phyloP scores from a whole-genome alignment of 2,888 invertebrate species.

The Acheta domesticus region DNA sequence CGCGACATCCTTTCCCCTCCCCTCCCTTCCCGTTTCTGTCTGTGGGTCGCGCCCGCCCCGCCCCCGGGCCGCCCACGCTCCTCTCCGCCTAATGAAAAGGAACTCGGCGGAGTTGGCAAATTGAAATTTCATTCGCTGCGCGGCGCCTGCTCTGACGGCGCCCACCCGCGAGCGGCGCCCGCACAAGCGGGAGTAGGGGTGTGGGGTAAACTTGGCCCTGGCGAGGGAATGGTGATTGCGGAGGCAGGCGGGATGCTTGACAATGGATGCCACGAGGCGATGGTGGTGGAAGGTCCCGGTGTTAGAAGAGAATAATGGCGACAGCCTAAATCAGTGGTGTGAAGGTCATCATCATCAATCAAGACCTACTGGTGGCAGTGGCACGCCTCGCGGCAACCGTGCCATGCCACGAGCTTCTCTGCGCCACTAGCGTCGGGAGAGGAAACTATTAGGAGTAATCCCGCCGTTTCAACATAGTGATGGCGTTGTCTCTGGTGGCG shows the following conservation, averaged over 20 bases:
- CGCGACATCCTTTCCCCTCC: not conserved
- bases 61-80: not conserved
- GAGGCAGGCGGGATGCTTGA: too few relatives aligned
- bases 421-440: too few relatives aligned
- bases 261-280: not conserved
- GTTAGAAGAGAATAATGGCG: not conserved
- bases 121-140: slow-evolving; percentile 9
- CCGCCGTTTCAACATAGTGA: too few relatives aligned
- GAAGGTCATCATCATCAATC: too few relatives aligned
- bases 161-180: not conserved
- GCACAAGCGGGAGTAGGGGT: not conserved
- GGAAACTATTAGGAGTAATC: too few relatives aligned
- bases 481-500: too few relatives aligned
- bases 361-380: too few relatives aligned
- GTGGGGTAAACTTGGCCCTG: not conserved
- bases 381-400: too few relatives aligned
- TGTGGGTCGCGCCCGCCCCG: not conserved
- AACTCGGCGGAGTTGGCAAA: slow-evolving; percentile 18
- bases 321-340: too few relatives aligned
- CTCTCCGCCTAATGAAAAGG: slow-evolving; percentile 9
- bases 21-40: not conserved
- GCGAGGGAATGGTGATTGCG: too few relatives aligned
- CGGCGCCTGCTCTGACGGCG: not conserved
- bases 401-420: too few relatives aligned
- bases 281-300: not conserved